Base-by-base conservation (phyloP, 2,797 vertebrate genomes). In the Botia almorhae region DNA sequence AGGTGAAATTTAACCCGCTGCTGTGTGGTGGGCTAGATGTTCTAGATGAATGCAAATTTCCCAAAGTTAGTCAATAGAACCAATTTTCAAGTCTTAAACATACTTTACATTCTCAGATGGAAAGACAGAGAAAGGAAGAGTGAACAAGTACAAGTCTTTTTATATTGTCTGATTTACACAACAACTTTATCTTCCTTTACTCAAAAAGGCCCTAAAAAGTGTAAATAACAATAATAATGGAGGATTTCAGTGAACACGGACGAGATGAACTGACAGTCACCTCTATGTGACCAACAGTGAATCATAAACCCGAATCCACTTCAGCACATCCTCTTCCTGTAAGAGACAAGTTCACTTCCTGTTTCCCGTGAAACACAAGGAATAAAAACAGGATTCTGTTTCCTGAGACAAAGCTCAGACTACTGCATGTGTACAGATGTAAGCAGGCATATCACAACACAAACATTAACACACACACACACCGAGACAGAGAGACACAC, bases 401-500 rank as follows among this genome's bases (percentile, higher is more conserved):
- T 68, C 33, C 50, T 26, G 21, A 39, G 39, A 63, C 60, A 13
- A 17, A 48, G 13, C 7, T 55, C 13, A 3, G 46, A 76, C 21
- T 17, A 23, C 11, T 17, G 50, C 5, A 48, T 11, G 48, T 21
- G 13, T 55, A 50, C 61, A 43, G 50, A 55, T 33, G 17, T 33
- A 39, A 65, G 29, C 7, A 65, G 48, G 7, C 33, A 26, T 12
- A 19, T 7, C 46, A 29, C 12, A 13, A 63, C 1, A 65, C 63
- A 43, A 7, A 17, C 7, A 63, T 33, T 17, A 33, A 14, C 33
- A 65, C 4, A 3, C 4, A 43, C 39, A 43, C 6, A 33, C 23
- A 21, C 8, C 63, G 4, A 51, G 10, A 81, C 13, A 67, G 7
- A 75, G 26, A 65, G 1, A 48, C 46, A 79, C 94, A 90, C 84